Percentiles rank a stretch among this genome's conserved stretches.
These are phyloP conservation scores for Scaptodrosophila latifasciaeformis DNA, from an alignment of 2,888 invertebrate genomes.

Conservation along the genomic window DNA sequence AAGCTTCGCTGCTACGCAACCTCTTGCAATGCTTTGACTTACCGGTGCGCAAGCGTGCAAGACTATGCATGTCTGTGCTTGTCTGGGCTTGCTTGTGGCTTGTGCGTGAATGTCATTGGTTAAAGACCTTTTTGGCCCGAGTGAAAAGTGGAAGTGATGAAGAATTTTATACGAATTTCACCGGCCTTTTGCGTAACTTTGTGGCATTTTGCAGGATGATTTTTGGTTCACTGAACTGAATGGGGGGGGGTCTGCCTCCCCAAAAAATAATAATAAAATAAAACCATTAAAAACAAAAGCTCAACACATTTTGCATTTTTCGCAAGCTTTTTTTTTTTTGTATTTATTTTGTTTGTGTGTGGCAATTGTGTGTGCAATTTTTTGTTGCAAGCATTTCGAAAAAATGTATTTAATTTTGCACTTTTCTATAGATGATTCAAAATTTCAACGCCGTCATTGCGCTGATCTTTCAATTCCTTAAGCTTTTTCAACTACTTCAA, in stretches of 20 bases:
- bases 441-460: conserved; percentile 25
- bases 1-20: too few relatives aligned
- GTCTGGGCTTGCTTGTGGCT: too few relatives aligned
- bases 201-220: conserved; percentile 1
- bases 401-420: conserved; percentile 7
- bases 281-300: too few relatives aligned
- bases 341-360: conserved; percentile 26
- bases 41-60: too few relatives aligned
- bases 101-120: too few relatives aligned
- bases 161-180: conserved; percentile 44
- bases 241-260: too few relatives aligned
- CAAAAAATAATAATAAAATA: too few relatives aligned
- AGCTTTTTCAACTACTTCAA: conserved; percentile 53
- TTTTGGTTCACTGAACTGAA: conserved; percentile 24
- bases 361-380: background rate
- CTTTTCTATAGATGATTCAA: too few relatives aligned
- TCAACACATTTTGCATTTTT: conserved; percentile 31
- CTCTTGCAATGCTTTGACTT: conserved; percentile 3
- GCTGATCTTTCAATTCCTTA: conserved; percentile 35
- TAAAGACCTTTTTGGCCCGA: conserved; percentile 46
- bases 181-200: conserved; percentile 31
- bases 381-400: too few relatives aligned
- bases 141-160: conserved; percentile 47
- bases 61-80: too few relatives aligned
- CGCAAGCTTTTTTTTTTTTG: conserved; percentile 30